Conservation (phyloP, 1,140 invertebrate genomes). For the Contarinia nasturtii region DNA sequence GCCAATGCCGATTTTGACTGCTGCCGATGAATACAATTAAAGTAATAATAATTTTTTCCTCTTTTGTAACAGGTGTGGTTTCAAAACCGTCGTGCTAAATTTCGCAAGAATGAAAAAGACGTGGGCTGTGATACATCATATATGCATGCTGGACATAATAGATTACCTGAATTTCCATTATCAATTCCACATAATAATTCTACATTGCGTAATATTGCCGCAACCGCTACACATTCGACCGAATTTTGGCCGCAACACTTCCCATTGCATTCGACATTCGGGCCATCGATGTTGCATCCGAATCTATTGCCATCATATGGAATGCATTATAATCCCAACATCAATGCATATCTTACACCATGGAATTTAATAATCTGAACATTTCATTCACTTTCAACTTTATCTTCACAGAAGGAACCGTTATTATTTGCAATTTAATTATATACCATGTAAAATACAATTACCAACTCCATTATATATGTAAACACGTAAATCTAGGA, state of each 20-base stretch:
- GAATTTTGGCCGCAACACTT: slow-evolving; percentile 36
- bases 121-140: slow-evolving; percentile 49
- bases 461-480: too few species aligned
- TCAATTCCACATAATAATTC: slow-evolving; percentile 32
- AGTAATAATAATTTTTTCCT: too few species aligned
- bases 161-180: slow-evolving; percentile 35
- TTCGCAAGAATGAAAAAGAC: slow-evolving; percentile 81
- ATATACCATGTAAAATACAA: too few species aligned
- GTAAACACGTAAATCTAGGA: too few species aligned
- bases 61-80: slow-evolving; percentile 77
- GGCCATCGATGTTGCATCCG: slow-evolving; percentile 30
- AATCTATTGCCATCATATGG: slow-evolving; percentile 23
- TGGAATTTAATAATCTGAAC: slow-evolving; percentile 27
- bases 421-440: too few species aligned
- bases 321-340: slow-evolving; percentile 35
- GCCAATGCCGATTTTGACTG: too few species aligned
- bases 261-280: slow-evolving; percentile 33
- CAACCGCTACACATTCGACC: slow-evolving; percentile 25
- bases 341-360: slow-evolving; percentile 44
- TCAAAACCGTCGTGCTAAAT: slow-evolving; percentile 87
- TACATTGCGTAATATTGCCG: too few species aligned
- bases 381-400: slow-evolving; percentile 6
- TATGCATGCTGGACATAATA: slow-evolving; percentile 44
- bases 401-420: too few species aligned
- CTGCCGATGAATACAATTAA: too few species aligned